Evolutionary conservation across 2,797 vertebrate genomes (phyloP).

Genomic region (Cynodonichthys magdalenae): DNA sequence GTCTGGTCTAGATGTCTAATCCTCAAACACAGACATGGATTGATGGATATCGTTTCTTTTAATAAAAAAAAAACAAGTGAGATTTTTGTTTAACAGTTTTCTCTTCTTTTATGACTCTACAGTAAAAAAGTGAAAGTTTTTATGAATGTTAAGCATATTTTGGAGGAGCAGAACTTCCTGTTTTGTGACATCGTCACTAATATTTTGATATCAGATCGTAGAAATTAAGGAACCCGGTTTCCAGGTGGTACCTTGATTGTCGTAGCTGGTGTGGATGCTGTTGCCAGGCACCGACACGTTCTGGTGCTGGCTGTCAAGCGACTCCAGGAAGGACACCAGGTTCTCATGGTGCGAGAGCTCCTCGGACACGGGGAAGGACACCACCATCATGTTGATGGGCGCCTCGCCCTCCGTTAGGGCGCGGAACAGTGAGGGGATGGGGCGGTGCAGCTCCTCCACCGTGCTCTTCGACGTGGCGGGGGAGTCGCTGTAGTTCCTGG

Average conservation of each 20-base stretch:
- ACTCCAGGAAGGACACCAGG: constrained; percentile 94
- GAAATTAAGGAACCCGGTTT: too few species aligned
- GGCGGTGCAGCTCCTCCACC: constrained; percentile 93
- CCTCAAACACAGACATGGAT: too few species aligned
- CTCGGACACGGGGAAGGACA: constrained; percentile 94
- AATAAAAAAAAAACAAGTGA: too few species aligned
- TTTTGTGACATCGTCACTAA: too few species aligned
- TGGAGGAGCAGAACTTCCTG: too few species aligned
- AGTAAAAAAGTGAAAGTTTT: too few species aligned
- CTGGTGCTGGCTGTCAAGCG: constrained; percentile 90
- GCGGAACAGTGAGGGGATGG: constrained; percentile 95
- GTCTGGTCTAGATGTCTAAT: too few species aligned
- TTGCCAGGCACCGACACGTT: constrained; percentile 90
- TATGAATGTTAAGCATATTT: too few species aligned
- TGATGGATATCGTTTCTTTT: too few species aligned
- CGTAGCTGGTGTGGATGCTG: constrained; percentile 88
- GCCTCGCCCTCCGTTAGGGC: constrained; percentile 95
- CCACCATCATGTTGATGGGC: constrained; percentile 94
- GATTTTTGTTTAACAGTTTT: too few species aligned
- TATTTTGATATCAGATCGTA: too few species aligned
- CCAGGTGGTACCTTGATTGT: constrained; percentile 74
- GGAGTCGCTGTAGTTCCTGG: constrained; percentile 95
- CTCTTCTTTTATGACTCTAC: too few species aligned
- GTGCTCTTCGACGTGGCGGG: constrained; percentile 98
- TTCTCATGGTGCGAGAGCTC: constrained; percentile 96